Percentiles rank a stretch among this genome's conserved stretches.
phyloP scores from a whole-genome alignment of 2,797 vertebrate species.

The Mus spretus region DNA sequence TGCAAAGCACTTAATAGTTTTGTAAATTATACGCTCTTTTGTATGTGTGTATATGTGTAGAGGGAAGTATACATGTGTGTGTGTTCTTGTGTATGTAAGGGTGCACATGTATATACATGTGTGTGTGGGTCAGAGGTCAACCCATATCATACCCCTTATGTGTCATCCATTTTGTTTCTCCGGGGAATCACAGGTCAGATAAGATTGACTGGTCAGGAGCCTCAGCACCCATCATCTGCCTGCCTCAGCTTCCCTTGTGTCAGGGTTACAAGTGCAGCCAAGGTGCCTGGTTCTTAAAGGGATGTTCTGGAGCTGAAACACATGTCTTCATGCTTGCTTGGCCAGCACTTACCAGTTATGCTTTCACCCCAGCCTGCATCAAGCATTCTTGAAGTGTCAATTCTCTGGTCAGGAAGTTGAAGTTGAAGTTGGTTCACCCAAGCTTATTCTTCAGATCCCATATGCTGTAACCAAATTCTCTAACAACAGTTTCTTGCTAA shows the following conservation, averaged over 20 bases:
- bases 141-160: neutral
- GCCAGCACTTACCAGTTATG: neutral
- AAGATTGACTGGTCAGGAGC: neutral
- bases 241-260: neutral
- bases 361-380: neutral
- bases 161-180: neutral
- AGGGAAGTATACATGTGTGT: neutral
- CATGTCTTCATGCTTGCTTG: neutral
- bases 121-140: neutral
- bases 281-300: neutral
- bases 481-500: neutral
- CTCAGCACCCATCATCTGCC: accelerated
- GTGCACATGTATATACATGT: neutral
- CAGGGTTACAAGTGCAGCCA: neutral
- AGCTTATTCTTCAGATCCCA: neutral
- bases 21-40: neutral
- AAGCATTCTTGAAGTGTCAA: neutral
- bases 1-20: neutral
- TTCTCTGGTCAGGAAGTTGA: conserved; percentile 32
- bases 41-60: neutral
- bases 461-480: neutral
- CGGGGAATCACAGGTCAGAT: neutral
- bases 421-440: neutral
- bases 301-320: neutral
- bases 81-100: neutral